phyloP scores from a whole-genome alignment of 2,113 vertebrate species.

The Romanogobio albipinnatus region DNA sequence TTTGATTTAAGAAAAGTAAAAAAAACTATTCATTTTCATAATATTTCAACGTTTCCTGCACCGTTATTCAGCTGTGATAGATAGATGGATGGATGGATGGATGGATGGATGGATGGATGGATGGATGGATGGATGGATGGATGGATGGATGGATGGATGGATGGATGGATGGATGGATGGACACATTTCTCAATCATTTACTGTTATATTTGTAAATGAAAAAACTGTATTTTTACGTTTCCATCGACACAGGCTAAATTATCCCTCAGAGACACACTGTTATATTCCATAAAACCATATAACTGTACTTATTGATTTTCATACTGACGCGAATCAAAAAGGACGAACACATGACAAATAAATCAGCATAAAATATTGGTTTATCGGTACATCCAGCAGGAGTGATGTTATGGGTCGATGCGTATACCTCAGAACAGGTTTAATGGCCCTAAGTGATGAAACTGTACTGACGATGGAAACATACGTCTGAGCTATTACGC shows the following conservation, averaged over 20 bases:
- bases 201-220: no score
- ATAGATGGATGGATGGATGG: no score
- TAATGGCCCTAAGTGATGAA: background rate
- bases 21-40: background rate
- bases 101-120: no score
- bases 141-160: no score
- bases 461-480: conserved; percentile 9
- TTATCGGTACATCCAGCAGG: background rate
- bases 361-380: conserved; percentile 12
- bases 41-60: background rate
- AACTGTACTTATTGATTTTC: conserved; percentile 5
- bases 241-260: background rate
- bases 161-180: no score
- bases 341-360: background rate
- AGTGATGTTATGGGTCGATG: conserved; percentile 17
- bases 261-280: background rate
- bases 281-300: background rate
- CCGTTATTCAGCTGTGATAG: background rate
- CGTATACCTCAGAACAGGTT: background rate
- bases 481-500: background rate
- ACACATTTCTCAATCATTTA: no score
- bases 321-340: background rate
- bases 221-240: background rate
- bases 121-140: no score
- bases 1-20: no score